Conservation (phyloP, 2,797 vertebrate species). For the Fringilla coelebs region DNA sequence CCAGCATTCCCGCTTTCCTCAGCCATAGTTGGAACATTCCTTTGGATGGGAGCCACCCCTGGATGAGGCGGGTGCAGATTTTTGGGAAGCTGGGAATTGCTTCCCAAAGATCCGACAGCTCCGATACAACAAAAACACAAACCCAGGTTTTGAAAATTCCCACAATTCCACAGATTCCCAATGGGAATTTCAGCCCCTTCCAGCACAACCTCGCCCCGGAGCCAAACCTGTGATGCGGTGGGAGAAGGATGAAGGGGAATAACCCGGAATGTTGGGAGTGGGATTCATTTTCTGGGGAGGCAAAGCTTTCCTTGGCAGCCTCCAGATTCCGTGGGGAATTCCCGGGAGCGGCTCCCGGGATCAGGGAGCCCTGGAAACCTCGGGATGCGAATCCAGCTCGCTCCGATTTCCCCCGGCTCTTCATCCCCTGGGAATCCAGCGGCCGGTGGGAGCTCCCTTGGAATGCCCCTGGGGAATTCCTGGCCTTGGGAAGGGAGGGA, state of each 20-base stretch:
- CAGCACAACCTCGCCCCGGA: rapidly evolving
- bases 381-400: rapidly evolving
- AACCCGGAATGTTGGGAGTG: rapidly evolving
- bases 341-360: neutral
- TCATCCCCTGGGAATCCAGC: neutral
- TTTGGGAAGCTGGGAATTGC: neutral
- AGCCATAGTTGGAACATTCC: neutral
- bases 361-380: rapidly evolving
- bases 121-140: rapidly evolving
- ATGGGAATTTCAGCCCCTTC: neutral
- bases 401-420: neutral
- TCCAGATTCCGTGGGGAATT: neutral
- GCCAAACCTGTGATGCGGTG: rapidly evolving
- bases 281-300: rapidly evolving
- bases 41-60: neutral
- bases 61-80: neutral
- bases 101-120: neutral
- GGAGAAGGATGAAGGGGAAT: neutral
- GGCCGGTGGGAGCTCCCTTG: neutral
- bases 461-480: neutral
- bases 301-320: neutral
- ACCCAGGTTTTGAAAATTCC: rapidly evolving
- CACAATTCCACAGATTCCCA: neutral
- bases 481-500: neutral
- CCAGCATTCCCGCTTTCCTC: neutral